These are phyloP conservation scores for Fundulus diaphanus DNA, from an alignment of 2,797 vertebrate species.

Conservation along the genomic window DNA sequence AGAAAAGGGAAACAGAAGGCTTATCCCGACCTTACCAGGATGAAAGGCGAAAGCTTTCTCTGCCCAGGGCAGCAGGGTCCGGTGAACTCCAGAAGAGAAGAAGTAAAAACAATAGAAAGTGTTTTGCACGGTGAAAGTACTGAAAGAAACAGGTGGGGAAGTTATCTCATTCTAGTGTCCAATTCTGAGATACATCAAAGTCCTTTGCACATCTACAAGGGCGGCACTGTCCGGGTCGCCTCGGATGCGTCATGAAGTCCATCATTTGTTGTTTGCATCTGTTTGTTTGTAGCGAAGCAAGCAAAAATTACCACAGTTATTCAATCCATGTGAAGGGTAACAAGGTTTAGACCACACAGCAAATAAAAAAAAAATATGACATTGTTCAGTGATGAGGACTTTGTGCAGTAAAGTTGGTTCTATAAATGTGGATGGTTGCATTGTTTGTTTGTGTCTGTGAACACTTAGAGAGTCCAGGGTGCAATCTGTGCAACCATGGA, in stretches of 20 bases:
- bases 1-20: too few relatives aligned
- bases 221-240: conserved; percentile 43
- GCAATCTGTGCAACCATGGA: conserved; percentile 18
- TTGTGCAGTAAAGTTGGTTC: conserved; percentile 15
- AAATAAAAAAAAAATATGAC: not conserved
- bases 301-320: conserved; percentile 41
- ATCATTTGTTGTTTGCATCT: conserved; percentile 29
- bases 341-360: not conserved
- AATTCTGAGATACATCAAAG: not conserved
- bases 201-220: conserved; percentile 11
- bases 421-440: conserved; percentile 16
- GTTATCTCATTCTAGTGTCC: not conserved
- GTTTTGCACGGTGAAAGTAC: not conserved
- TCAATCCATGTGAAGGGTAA: conserved; percentile 15
- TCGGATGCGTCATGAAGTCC: conserved; percentile 21
- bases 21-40: conserved; percentile 63
- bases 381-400: conserved; percentile 10
- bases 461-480: not conserved
- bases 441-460: not conserved
- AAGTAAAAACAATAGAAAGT: too few relatives aligned
- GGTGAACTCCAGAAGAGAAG: too few relatives aligned
- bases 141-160: not conserved
- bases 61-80: too few relatives aligned
- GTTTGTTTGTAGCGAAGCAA: conserved; percentile 54
- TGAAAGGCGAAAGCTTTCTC: conserved; percentile 49